A percentile compares a stretch with the other conserved stretches of the same genome.
Evolutionary conservation across 2,888 invertebrate species (phyloP).

Genomic region (Autographa gamma): DNA sequence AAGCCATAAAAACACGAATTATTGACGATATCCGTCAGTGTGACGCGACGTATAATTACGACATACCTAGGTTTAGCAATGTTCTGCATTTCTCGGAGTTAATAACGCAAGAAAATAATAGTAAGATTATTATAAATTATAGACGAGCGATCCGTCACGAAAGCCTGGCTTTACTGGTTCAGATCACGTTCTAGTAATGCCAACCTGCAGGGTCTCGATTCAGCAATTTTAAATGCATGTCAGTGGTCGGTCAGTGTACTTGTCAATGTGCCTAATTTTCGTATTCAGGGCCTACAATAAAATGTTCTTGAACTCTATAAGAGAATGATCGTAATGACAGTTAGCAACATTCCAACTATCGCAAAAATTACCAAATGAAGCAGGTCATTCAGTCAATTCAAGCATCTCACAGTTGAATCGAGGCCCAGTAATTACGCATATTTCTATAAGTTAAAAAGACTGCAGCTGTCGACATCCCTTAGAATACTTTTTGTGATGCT

Average conservation of each 20-base stretch:
- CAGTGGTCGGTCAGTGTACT: too few relatives aligned
- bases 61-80: conserved; percentile 15
- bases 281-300: too few relatives aligned
- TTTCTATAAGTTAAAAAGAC: background rate
- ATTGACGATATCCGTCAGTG: background rate
- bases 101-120: conserved; percentile 31
- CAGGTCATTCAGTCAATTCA: too few relatives aligned
- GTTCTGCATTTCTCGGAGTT: conserved; percentile 26
- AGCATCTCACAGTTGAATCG: too few relatives aligned
- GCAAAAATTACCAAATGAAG: too few relatives aligned
- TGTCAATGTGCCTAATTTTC: too few relatives aligned
- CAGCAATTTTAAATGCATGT: too few relatives aligned
- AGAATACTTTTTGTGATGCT: background rate
- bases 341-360: too few relatives aligned
- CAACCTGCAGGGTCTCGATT: background rate
- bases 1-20: background rate
- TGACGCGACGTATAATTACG: background rate
- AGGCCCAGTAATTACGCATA: background rate
- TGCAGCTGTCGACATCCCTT: background rate
- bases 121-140: conserved; percentile 9
- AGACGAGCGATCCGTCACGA: conserved; percentile 13
- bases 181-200: background rate
- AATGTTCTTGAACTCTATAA: too few relatives aligned
- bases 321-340: too few relatives aligned
- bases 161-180: conserved; percentile 4